Evolutionary conservation across 2,113 vertebrate genomes (phyloP), one percentile per base, ranked within the genome.

Genomic region (Urocynchramus pylzowi): DNA sequence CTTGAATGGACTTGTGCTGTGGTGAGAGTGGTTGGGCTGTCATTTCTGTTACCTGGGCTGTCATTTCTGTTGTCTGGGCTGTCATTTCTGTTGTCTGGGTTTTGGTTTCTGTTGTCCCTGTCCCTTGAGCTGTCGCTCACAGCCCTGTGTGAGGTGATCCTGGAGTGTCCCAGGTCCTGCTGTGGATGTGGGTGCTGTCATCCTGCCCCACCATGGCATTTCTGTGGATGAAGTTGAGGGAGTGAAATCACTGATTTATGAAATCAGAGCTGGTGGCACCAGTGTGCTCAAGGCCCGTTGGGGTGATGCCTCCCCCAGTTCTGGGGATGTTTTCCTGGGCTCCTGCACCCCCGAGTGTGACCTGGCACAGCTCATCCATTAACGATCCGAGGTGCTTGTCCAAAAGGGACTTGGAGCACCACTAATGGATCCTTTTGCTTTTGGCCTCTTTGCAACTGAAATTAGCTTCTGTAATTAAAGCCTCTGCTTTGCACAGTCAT

Each of bases 401-500:
- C 97, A 89, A 67, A 71, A 90, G 95, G 96, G 93, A 84, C 33
- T 52, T 75, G 17, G 89, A 89, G 89, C 82, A 74, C 83, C 15
- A 26, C 93, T 97, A 97, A 97, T 97, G 97, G 94, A 97, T 92
- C 93, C 81, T 97, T 95, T 90, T 89, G 93, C 96, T 96, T 92
- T 94, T 96, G 95, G 96, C 92, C 94, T 93, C 95, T 87, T 67
- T 74, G 92, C 90, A 92, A n/a, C 94, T 95, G 95, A 95, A 97
- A 97, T 97, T 97, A 97, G 93, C 94, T 90, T 27, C 87, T 91
- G 95, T 97, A 97, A 97, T 97, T 97, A 97, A 97, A 95, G 95
- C 84, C 79, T 95, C 88, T 93, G 85, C 88, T 96, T 94, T 97
- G 97, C 96, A 95, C 80, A 96, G 95, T 96, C 96, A 95, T 97